A percentile compares a stretch with the other conserved stretches of the same genome.
These are phyloP conservation scores for Apocheima hispidaria DNA, from an alignment of 2,888 invertebrate genomes.

Conservation along the genomic window DNA sequence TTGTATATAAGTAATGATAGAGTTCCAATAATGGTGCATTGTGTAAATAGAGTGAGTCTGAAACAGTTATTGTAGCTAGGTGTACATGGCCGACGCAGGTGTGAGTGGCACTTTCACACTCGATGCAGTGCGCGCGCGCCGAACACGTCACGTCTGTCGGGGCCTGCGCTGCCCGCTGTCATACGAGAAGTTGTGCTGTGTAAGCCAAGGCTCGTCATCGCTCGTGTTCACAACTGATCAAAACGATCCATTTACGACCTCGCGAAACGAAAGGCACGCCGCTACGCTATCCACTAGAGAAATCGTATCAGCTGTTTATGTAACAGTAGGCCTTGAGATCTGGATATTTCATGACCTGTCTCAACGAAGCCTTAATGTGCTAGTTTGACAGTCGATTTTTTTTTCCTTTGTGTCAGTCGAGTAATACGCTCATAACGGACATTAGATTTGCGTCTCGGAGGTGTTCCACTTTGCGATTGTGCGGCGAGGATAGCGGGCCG, in stretches of 20 bases:
- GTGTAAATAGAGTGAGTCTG: conserved; percentile 64
- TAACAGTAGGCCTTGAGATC: conserved; percentile 38
- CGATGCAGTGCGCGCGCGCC: conserved; percentile 46
- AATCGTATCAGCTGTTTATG: conserved; percentile 61
- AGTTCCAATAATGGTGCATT: conserved; percentile 39
- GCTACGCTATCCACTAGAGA: conserved; percentile 42
- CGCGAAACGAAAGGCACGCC: conserved; percentile 58
- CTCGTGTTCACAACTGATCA: conserved; percentile 48
- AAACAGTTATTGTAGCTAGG: conserved; percentile 54
- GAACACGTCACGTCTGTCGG: conserved; percentile 30
- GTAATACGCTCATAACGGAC: conserved; percentile 44
- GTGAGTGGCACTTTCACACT: conserved; percentile 78
- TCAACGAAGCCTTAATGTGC: conserved; percentile 17
- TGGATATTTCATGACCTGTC: conserved; percentile 33
- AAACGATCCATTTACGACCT: conserved; percentile 57
- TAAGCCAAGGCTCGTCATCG: conserved; percentile 29
- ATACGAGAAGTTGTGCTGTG: conserved; percentile 12
- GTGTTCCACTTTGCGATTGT: conserved; percentile 71
- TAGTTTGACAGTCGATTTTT: conserved; percentile 20
- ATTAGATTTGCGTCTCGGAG: conserved; percentile 45
- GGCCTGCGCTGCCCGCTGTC: neutral
- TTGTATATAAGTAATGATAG: too few relatives aligned
- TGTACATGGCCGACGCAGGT: conserved; percentile 64
- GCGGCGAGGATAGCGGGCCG: conserved; percentile 62
- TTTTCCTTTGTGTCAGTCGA: conserved; percentile 31